Evolutionary conservation across 1,140 invertebrate genomes (phyloP).

Genomic region (Drosophila sulfurigaster): DNA sequence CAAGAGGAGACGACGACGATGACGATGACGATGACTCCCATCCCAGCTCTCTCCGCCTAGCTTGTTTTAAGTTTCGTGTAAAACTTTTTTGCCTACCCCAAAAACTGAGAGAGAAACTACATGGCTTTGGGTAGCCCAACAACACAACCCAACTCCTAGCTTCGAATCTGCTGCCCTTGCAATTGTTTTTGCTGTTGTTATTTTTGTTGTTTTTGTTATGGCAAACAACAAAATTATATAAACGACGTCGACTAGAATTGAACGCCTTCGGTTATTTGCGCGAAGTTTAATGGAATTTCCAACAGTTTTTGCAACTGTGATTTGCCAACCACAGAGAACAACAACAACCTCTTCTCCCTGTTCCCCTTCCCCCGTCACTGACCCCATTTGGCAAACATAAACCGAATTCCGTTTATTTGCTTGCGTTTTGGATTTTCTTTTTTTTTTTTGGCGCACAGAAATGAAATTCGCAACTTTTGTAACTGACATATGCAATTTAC

Average conservation of each 20-base stretch:
- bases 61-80: conserved; percentile 66
- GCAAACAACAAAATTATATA: conserved; percentile 77
- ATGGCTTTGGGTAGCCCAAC: not conserved
- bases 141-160: not conserved
- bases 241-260: conserved; percentile 80
- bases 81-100: conserved; percentile 54
- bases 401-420: conserved; percentile 44
- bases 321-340: conserved; percentile 68
- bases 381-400: conserved; percentile 5
- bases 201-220: conserved; percentile 61
- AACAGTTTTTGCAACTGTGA: conserved; percentile 79
- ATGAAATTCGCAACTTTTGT: conserved; percentile 70
- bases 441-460: conserved; percentile 22
- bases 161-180: not conserved
- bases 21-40: not conserved
- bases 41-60: not conserved
- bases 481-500: conserved; percentile 80
- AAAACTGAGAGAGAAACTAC: conserved; percentile 15
- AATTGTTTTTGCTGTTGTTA: conserved; percentile 10
- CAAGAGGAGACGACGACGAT: not conserved
- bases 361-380: not conserved
- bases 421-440: conserved; percentile 18
- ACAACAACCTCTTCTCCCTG: conserved; percentile 6
- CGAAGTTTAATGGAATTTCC: conserved; percentile 83
- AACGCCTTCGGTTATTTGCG: conserved; percentile 82